A percentile compares a stretch with the other conserved stretches of the same genome.
Evolutionary conservation across 1,140 invertebrate genomes (phyloP).

Genomic region (Trachymyrmex cornetzi): DNA sequence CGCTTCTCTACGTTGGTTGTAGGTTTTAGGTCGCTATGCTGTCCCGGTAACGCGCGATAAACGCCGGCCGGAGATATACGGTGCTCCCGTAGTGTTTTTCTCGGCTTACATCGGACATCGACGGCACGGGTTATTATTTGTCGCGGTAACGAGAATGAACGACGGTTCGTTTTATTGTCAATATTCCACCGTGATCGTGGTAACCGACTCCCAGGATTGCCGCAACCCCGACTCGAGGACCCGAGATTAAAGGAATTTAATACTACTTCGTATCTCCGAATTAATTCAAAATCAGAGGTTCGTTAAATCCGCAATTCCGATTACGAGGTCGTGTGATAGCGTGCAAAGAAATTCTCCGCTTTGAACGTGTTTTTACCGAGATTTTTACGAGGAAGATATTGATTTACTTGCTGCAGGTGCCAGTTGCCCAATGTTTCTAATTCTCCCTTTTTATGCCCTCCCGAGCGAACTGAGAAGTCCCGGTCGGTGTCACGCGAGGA

Average conservation of each 20-base stretch:
- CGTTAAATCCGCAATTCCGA: constrained; percentile 26
- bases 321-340: constrained; percentile 5
- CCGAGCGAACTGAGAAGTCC: constrained; percentile 13
- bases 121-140: constrained; percentile 54
- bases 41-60: constrained; percentile 52
- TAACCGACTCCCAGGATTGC: constrained; percentile 11
- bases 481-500: constrained; percentile 60
- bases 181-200: constrained; percentile 46
- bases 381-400: constrained; percentile 36
- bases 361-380: constrained; percentile 16
- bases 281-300: constrained; percentile 49
- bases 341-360: background rate
- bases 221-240: background rate
- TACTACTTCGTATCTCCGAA: constrained; percentile 13
- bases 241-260: constrained; percentile 55
- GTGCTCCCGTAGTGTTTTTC: constrained; percentile 30
- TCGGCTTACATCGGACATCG: constrained; percentile 44
- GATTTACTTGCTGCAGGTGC: constrained; percentile 27
- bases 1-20: constrained; percentile 2
- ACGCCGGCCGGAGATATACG: constrained; percentile 44
- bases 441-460: background rate
- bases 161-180: constrained; percentile 45
- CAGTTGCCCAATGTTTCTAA: constrained; percentile 15
- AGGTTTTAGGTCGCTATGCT: constrained; percentile 21
- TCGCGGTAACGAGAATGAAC: constrained; percentile 56